phyloP scores from a whole-genome alignment of 1,140 invertebrate species.

The Araneus ventricosus region DNA sequence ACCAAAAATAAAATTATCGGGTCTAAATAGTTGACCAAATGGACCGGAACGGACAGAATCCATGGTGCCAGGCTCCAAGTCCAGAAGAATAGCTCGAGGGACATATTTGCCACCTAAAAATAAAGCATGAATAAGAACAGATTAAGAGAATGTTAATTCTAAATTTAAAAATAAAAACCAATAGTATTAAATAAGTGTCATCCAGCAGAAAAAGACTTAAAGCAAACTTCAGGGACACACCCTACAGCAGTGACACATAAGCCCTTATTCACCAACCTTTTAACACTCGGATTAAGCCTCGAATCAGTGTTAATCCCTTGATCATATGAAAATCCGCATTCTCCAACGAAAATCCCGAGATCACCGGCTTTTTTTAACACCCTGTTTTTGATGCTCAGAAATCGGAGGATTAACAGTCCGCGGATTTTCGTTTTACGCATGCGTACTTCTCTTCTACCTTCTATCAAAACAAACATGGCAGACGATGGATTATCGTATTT shows the following conservation, averaged over 20 bases:
- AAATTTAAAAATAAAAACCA: background rate
- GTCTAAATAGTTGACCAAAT: conserved; percentile 84
- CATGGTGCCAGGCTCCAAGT: conserved; percentile 85
- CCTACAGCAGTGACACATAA: background rate
- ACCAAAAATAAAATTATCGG: conserved; percentile 85
- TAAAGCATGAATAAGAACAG: background rate
- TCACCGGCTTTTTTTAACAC: too few relatives aligned
- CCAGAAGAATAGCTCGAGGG: conserved; percentile 83
- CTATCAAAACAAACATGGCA: too few relatives aligned
- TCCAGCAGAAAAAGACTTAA: background rate
- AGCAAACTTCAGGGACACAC: background rate
- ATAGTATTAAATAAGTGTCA: background rate
- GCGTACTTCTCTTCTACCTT: too few relatives aligned
- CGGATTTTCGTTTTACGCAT: too few relatives aligned
- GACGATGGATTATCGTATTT: too few relatives aligned
- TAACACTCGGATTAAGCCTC: too few relatives aligned
- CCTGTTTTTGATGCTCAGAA: too few relatives aligned
- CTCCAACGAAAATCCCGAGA: too few relatives aligned
- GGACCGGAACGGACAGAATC: conserved; percentile 84
- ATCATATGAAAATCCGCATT: too few relatives aligned
- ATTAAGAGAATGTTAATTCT: background rate
- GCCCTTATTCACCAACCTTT: too few relatives aligned
- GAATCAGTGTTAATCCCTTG: too few relatives aligned
- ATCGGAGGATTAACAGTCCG: too few relatives aligned
- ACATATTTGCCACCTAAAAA: conserved; percentile 83